A percentile compares a stretch with the other conserved stretches of the same genome.
Conservation (phyloP, 2,113 vertebrate species). For the Phylloscopus trochilus region DNA sequence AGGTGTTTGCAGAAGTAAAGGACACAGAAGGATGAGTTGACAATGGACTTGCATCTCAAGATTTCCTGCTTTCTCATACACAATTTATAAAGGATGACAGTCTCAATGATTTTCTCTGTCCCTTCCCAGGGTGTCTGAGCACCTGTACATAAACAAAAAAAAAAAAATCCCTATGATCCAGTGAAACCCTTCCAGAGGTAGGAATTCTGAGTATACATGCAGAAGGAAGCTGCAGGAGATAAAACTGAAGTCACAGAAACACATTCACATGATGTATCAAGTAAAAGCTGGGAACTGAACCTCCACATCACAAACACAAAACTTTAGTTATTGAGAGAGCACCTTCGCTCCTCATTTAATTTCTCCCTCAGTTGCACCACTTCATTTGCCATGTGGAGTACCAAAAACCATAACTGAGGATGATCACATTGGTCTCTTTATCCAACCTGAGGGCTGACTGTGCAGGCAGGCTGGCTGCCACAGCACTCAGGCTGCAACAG, state of each 20-base stretch:
- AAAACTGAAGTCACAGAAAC: neutral
- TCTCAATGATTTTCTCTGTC: neutral
- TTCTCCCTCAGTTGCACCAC: neutral
- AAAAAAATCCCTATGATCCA: neutral
- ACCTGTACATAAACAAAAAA: neutral
- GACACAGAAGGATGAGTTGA: neutral
- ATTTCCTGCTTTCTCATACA: neutral
- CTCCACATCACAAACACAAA: neutral
- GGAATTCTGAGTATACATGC: neutral
- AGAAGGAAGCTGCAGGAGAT: neutral
- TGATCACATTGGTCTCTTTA: neutral
- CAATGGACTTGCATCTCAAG: neutral
- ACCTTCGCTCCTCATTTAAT: neutral
- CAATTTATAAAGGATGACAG: neutral
- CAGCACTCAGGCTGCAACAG: neutral
- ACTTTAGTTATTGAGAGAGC: neutral
- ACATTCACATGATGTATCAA: accelerated
- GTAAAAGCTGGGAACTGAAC: neutral
- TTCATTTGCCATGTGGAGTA: neutral
- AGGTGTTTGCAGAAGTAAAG: neutral
- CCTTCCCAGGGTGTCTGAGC: neutral
- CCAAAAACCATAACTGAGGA: neutral
- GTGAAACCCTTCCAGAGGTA: neutral
- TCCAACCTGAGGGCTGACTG: neutral
- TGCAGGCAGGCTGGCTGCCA: neutral